Evolutionary conservation across 1,140 invertebrate species (phyloP), one percentile per base, ranked within the genome.

Genomic region (Copidosoma floridanum): DNA sequence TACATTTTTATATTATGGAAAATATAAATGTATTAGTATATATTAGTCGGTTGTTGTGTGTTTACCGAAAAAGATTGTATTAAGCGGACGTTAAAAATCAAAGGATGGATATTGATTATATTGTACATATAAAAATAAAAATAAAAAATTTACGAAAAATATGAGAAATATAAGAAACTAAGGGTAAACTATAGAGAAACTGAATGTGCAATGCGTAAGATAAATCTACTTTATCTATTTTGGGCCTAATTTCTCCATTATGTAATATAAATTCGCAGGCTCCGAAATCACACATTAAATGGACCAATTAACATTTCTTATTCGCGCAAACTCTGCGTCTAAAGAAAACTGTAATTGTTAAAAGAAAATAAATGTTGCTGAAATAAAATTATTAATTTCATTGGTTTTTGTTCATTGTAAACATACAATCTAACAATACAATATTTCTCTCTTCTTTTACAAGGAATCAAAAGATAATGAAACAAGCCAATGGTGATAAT

Each of bases 271-370:
- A n/a, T 38, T 46, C 26, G 10, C n/a, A 8, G 40, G 21, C 41
- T 54, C 29, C 23, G 3, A 55, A 61, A 54, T 37, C 7, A 48
- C 11, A 41, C n/a, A 41, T 61, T 61, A 26, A 50, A 61, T 50
- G 58, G 51, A 61, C 51, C 51, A 55, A 61, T 40, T 32, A 54
- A 52, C 26, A 61, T 61, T 61, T 61, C 58, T 11, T 54, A 48
- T 47, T 54, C 51, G 43, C 44, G 41, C 27, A 61, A 55, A 21
- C 16, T n/a, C 29, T n/a, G 41, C 32, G 20, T 14, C 48, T 29
- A 26, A 55, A 54, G 26, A 27, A 46, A 59, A 60, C 40, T 54
- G 43, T 54, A 47, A 60, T 60, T 60, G 50, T 60, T 54, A 60
- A 26, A 60, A 37, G 40, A 46, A 37, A 55, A 55, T 55, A 61